These are phyloP conservation scores for Aspiorhynchus laticeps DNA, from an alignment of 2,113 vertebrate genomes.

Conservation along the genomic window DNA sequence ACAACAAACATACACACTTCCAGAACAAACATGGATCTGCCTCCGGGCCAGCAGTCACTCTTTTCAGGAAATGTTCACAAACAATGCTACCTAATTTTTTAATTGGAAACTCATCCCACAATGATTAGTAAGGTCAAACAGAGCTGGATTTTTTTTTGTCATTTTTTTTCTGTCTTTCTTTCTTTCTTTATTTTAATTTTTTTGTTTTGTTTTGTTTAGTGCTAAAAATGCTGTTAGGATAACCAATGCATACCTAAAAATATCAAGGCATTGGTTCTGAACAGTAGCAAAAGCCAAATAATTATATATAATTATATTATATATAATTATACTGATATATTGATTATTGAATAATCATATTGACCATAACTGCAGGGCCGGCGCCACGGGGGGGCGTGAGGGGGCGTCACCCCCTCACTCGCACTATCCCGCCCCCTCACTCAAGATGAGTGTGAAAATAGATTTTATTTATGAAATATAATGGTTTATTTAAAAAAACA, in stretches of 20 bases:
- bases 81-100: neutral
- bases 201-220: neutral
- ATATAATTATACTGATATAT: too few species aligned
- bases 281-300: neutral
- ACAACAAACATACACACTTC: constrained; percentile 57
- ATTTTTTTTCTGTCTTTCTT: too few species aligned
- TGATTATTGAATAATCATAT: neutral
- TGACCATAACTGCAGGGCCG: too few species aligned
- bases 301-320: neutral
- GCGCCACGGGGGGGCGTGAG: too few species aligned
- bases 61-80: constrained; percentile 28
- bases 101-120: neutral
- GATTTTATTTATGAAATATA: too few species aligned
- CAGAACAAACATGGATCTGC: constrained; percentile 45
- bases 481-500: too few species aligned
- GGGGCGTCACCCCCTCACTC: too few species aligned
- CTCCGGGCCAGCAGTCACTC: constrained; percentile 6
- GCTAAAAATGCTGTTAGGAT: neutral
- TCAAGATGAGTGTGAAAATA: too few species aligned
- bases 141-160: too few species aligned
- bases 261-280: neutral
- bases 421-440: too few species aligned
- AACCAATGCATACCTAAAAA: too few species aligned
- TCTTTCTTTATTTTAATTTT: too few species aligned
- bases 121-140: neutral